Conservation (phyloP, 1,140 invertebrate species). For the Drosophila tropicalis region DNA sequence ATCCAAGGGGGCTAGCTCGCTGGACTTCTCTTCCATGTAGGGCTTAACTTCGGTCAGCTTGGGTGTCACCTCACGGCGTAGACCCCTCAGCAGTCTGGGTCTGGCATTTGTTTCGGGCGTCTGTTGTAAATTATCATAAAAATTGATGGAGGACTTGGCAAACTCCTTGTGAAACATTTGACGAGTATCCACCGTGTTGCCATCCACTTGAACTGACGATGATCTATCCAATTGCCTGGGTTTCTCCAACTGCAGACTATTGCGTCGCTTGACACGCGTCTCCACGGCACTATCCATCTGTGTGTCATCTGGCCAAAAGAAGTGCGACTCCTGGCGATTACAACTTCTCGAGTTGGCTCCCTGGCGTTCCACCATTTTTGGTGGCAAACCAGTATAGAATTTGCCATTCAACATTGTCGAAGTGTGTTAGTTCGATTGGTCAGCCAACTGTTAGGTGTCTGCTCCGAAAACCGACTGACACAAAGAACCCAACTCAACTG, state of each 20-base stretch:
- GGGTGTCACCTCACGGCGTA: constrained; percentile 57
- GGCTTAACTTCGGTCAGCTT: constrained; percentile 66
- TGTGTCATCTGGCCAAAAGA: constrained; percentile 79
- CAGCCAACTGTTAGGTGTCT: constrained; percentile 38
- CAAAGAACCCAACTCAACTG: constrained; percentile 49
- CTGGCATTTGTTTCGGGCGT: constrained; percentile 9
- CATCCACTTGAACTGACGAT: constrained; percentile 1
- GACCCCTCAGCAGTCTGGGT: constrained; percentile 16
- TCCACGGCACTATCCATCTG: constrained; percentile 63
- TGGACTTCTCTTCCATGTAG: constrained; percentile 13
- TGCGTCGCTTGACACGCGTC: constrained; percentile 57
- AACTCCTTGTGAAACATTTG: constrained; percentile 79
- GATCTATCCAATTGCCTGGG: constrained; percentile 19
- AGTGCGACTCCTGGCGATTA: constrained; percentile 75
- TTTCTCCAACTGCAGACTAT: constrained; percentile 58
- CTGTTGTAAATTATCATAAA: constrained; percentile 72
- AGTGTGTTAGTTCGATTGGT: constrained; percentile 11
- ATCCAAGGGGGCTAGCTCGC: constrained; percentile 7
- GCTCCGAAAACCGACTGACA: constrained; percentile 59
- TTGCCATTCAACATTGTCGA: constrained; percentile 75
- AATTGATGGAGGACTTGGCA: constrained; percentile 77
- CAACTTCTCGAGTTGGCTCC: constrained; percentile 37
- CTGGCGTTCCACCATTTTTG: constrained; percentile 77
- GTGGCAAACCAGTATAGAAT: constrained; percentile 78
- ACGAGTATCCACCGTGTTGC: constrained; percentile 59